Evolutionary conservation across 2,797 vertebrate species (phyloP), one percentile per base, ranked within the genome.

Genomic region (Oreortyx pictus): DNA sequence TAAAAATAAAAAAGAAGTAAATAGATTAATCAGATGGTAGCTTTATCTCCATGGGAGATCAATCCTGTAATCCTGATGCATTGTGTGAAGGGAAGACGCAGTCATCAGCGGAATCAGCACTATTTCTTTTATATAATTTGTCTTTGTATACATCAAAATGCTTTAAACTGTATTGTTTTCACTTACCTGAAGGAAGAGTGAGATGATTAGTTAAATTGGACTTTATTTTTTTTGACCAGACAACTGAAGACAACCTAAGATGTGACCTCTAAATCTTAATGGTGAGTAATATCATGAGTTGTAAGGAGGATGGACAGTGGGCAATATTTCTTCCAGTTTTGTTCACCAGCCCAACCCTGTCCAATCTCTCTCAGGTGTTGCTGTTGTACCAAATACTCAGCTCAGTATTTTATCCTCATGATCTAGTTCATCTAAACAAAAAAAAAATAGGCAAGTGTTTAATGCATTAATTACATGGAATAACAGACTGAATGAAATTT

Each of bases 321-420:
- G 11, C 31, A 86, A 2, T 23, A 59, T 19, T 4, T 76, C 11
- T 62, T 71, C 14, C 4, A 47, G 5, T 2, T 22, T 83, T n/a
- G 0, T 4, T 39, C 18, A 7, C 44, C 61, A 74, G 41, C 8
- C 2, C 9, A 10, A 25, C 25, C 37, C 16, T 31, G 54, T 7
- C 72, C 8, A 47, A 50, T 7, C 13, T 25, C 10, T 79, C 16
- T 76, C 23, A 64, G 47, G 8, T 29, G 85, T 87, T 83, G 22
- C 19, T 88, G 3, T 17, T 39, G 39, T 39, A 11, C 39, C 39
- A 39, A 39, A 39, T 39, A 39, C 11, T 39, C 39, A 39, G 12
- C 39, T 39, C 39, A 39, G 39, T 83, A 47, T 49, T 17, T 65
- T 78, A 33, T 27, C 83, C 25, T 13, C 0, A 1, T 52, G 23